Percentiles rank a stretch among this genome's conserved stretches.
Evolutionary conservation across 1,140 invertebrate genomes (phyloP).

Genomic region (Macrosteles quadrilineatus): DNA sequence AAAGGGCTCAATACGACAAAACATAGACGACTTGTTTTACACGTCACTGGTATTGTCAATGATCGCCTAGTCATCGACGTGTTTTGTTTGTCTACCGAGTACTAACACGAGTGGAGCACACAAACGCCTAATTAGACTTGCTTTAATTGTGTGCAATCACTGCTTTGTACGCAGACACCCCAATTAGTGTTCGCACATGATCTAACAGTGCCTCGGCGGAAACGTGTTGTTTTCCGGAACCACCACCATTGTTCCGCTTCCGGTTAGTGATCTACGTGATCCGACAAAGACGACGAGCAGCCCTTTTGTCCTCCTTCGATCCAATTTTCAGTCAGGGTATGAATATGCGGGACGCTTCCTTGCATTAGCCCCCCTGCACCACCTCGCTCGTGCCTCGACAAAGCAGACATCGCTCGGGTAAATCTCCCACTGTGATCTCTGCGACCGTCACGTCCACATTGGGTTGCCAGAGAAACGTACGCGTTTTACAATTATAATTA

Average conservation of each 20-base stretch:
- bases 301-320: slow-evolving; percentile 28
- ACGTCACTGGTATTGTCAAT: too few relatives aligned
- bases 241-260: slow-evolving; percentile 15
- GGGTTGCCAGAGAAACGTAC: too few relatives aligned
- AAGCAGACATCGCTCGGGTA: too few relatives aligned
- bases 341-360: slow-evolving; percentile 25
- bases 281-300: slow-evolving; percentile 9
- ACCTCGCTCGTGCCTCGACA: slow-evolving; percentile 2
- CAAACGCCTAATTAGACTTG: not conserved
- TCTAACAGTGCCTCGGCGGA: slow-evolving; percentile 1
- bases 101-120: too few relatives aligned
- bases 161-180: slow-evolving; percentile 3
- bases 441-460: too few relatives aligned
- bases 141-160: slow-evolving; percentile 20
- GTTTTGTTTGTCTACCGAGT: too few relatives aligned
- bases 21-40: too few relatives aligned
- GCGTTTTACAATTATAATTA: too few relatives aligned
- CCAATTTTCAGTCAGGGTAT: slow-evolving; percentile 15
- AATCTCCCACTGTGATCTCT: too few relatives aligned
- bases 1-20: too few relatives aligned
- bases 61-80: too few relatives aligned
- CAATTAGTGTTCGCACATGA: slow-evolving; percentile 10
- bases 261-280: slow-evolving; percentile 15
- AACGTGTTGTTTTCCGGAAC: slow-evolving; percentile 25
- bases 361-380: not conserved